Evolutionary conservation across 2,113 vertebrate species (phyloP).

Genomic region (Lophura nycthemera): DNA sequence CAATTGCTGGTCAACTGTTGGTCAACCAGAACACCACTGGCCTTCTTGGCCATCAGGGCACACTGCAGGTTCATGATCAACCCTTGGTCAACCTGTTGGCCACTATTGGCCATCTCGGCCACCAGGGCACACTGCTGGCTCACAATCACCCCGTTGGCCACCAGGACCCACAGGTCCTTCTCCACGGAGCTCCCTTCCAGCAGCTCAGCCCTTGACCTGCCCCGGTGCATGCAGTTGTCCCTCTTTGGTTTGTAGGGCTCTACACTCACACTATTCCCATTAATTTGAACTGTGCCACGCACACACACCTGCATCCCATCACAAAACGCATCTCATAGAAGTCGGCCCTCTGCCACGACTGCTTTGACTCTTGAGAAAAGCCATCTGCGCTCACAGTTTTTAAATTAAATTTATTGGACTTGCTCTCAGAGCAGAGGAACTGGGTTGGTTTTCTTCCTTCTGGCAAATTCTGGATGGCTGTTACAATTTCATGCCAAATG

Average conservation of each 20-base stretch:
- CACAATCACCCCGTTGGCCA: too few relatives aligned
- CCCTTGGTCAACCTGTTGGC: too few relatives aligned
- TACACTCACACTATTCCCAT: too few relatives aligned
- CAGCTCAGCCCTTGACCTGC: background rate
- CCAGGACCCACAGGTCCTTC: background rate
- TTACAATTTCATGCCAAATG: background rate
- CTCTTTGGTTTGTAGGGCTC: background rate
- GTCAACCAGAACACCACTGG: too few relatives aligned
- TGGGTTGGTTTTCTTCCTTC: background rate
- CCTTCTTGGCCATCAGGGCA: background rate
- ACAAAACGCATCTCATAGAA: background rate
- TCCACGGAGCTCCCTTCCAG: background rate
- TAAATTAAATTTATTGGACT: background rate
- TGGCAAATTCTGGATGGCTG: fast-evolving
- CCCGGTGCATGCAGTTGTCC: background rate
- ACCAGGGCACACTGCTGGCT: background rate
- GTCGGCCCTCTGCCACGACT: fast-evolving
- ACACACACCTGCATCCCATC: background rate
- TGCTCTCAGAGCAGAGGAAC: background rate
- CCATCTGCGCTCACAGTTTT: background rate
- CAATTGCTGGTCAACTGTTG: too few relatives aligned
- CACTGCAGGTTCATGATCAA: background rate
- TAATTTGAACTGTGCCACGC: background rate
- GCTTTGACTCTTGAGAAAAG: background rate
- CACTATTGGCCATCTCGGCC: too few relatives aligned